Evolutionary conservation across 1,140 invertebrate species (phyloP), one percentile per base, ranked within the genome.

Genomic region (Phenacoccus solenopsis): DNA sequence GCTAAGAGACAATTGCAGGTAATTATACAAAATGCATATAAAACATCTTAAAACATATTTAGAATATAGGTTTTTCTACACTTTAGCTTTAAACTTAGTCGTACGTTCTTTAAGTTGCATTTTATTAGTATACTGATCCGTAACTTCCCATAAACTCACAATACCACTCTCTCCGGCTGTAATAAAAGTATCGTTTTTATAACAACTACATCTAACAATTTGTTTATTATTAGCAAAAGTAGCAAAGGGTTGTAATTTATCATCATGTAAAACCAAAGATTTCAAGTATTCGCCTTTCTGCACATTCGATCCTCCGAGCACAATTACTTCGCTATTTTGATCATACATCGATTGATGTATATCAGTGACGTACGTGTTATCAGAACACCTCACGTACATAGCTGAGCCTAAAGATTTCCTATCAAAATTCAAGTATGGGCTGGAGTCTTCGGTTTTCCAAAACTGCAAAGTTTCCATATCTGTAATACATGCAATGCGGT

Each of bases 381-480:
- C 35, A 24, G 78, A 73, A 75, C 74, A 57, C 68, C 71, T 74
- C 77, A 81, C 73, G 71, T 79, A 78, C 22, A 83, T 79, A 7
- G 74, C 74, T 64, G 79, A 77, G 20, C 82, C 78, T 28, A 88
- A 78, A 57, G 80, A 77, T 30, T 81, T 79, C 20, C 88, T 82
- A 0, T 78, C 77, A 74, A 86, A 88, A 73, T 78, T 82, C 1
- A 76, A 74, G 2, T 84, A 75, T 30, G 84, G 79, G 73, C 85
- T 83, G 1, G 84, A 86, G 72, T 81, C 84, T 24, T 83, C 80
- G n/a, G 79, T 79, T 68, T 88, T 79, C 85, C 89, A 93, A 22
- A 90, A 75, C 77, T 90, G 88, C 7, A 91, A 74, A 70, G 87
- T 85, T 74, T 85, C 83, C 13, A 84, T 87, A 74, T 90, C 85